A percentile compares a stretch with the other conserved stretches of the same genome.
Conservation (phyloP, 2,888 invertebrate genomes). For the Drosophila kokeensis region DNA sequence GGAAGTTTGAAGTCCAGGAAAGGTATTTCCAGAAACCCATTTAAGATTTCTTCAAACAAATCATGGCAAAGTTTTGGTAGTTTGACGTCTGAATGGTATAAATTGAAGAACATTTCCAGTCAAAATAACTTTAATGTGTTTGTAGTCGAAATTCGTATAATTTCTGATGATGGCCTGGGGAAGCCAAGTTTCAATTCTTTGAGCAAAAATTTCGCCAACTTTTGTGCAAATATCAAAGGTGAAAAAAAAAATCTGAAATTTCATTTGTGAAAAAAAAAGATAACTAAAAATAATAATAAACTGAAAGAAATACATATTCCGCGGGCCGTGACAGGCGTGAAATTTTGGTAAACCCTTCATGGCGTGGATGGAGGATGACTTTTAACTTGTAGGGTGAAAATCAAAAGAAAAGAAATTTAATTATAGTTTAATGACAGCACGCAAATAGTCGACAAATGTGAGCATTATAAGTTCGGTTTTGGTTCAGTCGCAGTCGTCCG, state of each 20-base stretch:
- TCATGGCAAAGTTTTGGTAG: constrained; percentile 14
- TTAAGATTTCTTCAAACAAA: not conserved
- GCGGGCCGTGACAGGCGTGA: constrained; percentile 68
- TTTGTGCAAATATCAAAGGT: constrained; percentile 19
- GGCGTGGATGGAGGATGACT: constrained; percentile 64
- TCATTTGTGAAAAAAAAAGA: constrained; percentile 16
- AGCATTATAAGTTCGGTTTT: constrained; percentile 44
- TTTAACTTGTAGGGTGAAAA: constrained; percentile 76
- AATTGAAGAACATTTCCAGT: not conserved
- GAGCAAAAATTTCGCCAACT: constrained; percentile 41
- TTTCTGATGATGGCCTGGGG: not conserved
- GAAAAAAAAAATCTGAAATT: constrained; percentile 35
- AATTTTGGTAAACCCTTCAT: constrained; percentile 73
- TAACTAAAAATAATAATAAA: constrained; percentile 27
- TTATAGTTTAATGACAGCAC: constrained; percentile 75
- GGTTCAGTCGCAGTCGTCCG: constrained; percentile 36
- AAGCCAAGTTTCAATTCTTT: constrained; percentile 5
- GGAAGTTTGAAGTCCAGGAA: not conserved
- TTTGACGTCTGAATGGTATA: not conserved
- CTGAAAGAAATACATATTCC: constrained; percentile 39
- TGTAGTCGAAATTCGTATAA: not conserved
- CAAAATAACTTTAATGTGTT: not conserved
- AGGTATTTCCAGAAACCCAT: not conserved
- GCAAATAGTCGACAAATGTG: constrained; percentile 76
- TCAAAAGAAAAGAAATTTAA: constrained; percentile 80